Conservation (phyloP, 2,888 invertebrate species). For the Ophion ventricosus region DNA sequence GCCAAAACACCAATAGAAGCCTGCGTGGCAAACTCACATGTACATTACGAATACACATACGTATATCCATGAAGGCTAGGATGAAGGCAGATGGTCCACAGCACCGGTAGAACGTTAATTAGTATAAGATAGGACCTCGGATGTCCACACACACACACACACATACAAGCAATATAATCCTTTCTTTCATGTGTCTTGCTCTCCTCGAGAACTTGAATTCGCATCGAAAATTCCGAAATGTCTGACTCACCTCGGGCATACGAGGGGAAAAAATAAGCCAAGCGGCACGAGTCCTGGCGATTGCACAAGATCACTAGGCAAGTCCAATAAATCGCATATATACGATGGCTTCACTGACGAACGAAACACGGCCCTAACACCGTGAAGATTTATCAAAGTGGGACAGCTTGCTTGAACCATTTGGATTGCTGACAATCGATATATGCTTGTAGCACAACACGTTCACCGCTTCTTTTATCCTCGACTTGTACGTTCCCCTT, state of each 20-base stretch:
- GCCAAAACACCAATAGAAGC: conserved; percentile 10
- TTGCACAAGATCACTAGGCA: conserved; percentile 58
- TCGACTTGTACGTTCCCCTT: conserved; percentile 12
- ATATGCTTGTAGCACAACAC: not conserved
- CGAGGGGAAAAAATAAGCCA: conserved; percentile 50
- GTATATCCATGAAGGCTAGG: not conserved
- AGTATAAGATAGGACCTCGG: conserved; percentile 55
- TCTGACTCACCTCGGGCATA: conserved; percentile 57
- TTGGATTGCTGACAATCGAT: conserved; percentile 3
- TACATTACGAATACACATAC: not conserved
- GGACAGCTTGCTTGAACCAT: conserved; percentile 11
- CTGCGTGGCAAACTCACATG: not conserved
- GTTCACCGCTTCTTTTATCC: conserved; percentile 10
- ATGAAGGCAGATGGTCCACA: conserved; percentile 34
- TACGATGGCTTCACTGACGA: conserved; percentile 10
- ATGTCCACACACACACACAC: conserved; percentile 1
- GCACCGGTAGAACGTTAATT: conserved; percentile 54
- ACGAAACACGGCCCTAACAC: conserved; percentile 10
- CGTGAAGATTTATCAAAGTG: not conserved
- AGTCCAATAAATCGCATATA: conserved; percentile 21
- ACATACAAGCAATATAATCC: not conserved
- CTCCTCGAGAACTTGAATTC: conserved; percentile 19
- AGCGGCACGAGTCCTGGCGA: conserved; percentile 36
- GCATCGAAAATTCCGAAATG: conserved; percentile 57
- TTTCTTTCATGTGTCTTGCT: conserved; percentile 3